Percentiles rank a stretch among this genome's conserved stretches.
Evolutionary conservation across 2,797 vertebrate species (phyloP).

Genomic region (Muscicapa comitata): DNA sequence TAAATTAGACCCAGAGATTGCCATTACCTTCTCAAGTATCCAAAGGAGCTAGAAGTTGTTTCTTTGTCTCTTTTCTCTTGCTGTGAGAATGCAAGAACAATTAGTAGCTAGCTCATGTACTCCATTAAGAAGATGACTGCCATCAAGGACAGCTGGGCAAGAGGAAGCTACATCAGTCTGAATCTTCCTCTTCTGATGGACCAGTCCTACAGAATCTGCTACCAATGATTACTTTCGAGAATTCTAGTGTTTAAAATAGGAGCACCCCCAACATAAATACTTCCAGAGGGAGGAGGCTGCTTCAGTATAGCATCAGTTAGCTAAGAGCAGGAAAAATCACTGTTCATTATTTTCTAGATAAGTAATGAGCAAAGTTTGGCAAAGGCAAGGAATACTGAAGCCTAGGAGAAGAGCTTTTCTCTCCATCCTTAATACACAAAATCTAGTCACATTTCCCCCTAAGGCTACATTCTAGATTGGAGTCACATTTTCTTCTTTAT

Average conservation of each 20-base stretch:
- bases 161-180: background rate
- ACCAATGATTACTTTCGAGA: background rate
- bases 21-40: background rate
- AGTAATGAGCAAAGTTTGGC: background rate
- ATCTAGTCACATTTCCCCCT: background rate
- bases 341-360: background rate
- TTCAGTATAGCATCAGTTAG: background rate
- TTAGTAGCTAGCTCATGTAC: background rate
- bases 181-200: background rate
- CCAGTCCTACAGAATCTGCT: background rate
- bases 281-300: background rate
- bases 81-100: background rate
- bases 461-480: background rate
- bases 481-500: background rate
- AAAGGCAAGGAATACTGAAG: background rate
- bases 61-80: background rate
- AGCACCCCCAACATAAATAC: background rate
- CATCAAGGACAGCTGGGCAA: accelerated
- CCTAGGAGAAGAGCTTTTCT: background rate
- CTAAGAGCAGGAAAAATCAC: background rate
- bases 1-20: background rate
- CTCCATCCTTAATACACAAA: background rate
- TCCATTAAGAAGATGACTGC: background rate
- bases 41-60: background rate
- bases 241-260: background rate